Conservation (phyloP, 2,113 vertebrate genomes). For the Notothenia coriiceps region DNA sequence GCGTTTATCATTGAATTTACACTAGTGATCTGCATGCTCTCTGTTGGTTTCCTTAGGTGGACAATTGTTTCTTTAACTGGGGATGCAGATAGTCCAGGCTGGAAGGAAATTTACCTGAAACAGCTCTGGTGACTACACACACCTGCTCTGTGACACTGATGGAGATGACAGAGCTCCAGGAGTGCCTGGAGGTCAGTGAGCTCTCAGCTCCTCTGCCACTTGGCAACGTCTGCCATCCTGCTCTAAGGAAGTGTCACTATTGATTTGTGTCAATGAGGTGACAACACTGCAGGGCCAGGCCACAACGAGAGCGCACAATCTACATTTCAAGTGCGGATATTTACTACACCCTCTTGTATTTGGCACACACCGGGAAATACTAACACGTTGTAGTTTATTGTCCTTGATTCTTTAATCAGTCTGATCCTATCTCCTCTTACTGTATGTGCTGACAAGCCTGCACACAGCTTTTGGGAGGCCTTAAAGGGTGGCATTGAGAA, state of each 20-base stretch:
- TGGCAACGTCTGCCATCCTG: slow-evolving; percentile 53
- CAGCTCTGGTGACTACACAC: slow-evolving; percentile 46
- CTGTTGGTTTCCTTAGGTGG: neutral
- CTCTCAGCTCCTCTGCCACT: slow-evolving; percentile 56
- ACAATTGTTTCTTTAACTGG: slow-evolving; percentile 24
- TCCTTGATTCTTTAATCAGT: slow-evolving; percentile 34
- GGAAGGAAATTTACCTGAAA: slow-evolving; percentile 43
- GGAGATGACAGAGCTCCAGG: slow-evolving; percentile 63
- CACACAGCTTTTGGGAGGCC: slow-evolving; percentile 25
- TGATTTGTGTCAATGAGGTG: slow-evolving; percentile 68
- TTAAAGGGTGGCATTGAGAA: slow-evolving; percentile 45
- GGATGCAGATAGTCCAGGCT: neutral
- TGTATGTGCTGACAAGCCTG: slow-evolving; percentile 19
- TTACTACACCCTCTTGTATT: neutral
- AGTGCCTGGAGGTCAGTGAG: slow-evolving; percentile 55
- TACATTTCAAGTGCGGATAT: slow-evolving; percentile 31
- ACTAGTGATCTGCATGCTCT: slow-evolving; percentile 33
- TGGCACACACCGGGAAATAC: slow-evolving; percentile 9
- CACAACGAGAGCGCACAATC: slow-evolving; percentile 30
- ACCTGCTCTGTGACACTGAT: slow-evolving; percentile 65
- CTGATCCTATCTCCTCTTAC: neutral
- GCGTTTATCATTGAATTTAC: slow-evolving; percentile 57
- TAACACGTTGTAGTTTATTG: slow-evolving; percentile 17
- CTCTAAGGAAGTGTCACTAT: slow-evolving; percentile 76
- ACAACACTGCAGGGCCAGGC: slow-evolving; percentile 48